Base-by-base conservation (phyloP, 1,140 invertebrate species). In the Araneus ventricosus region DNA sequence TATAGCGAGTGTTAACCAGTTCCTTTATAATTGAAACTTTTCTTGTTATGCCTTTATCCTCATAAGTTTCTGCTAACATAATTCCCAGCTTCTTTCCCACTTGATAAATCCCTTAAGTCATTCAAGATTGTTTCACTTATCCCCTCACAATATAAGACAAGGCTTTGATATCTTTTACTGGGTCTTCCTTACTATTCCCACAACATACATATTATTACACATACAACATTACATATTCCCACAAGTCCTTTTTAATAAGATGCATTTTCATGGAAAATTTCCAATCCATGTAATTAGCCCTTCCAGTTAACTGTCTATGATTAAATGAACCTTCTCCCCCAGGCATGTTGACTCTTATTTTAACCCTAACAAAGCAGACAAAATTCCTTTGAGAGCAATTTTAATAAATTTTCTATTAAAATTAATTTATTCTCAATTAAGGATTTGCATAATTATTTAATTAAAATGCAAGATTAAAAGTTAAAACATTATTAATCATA, bases 251-350 rank as follows among this genome's bases (percentile, higher is more conserved):
- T 70, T 88, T 88, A 70, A 70, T 88, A 20, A 88, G 30, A 45
- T 88, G 87, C 59, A 88, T 88, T 45, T 70, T 88, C 87, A 70
- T 88, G 59, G 87, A 20, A 88, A 88, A 88, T 88, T 70, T 88
- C 87, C 61, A 88, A 30, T 88, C 87, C 14, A 70, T 37, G 39
- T 5, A 88, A 41, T 88, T 88, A 70, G 27, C 34, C 27, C 63
- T 67, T 8, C 87, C 87, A 22, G 1, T 37, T 70, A 88, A 75
- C 39, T 88, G 30, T 5, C 27, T 88, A 34, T 70, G 87, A 41
- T 14, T 88, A 39, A 88, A 88, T 45, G 4, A 41, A 41, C 41
- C 41, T 41, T 57, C 37, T 22, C 37, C 34, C 75, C 63, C 63
- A 67, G 63, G 63, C 63, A 67, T 67, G 63, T 17, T 67, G 22